These are phyloP conservation scores for Oligia strigilis DNA, from an alignment of 2,888 invertebrate species.

Conservation along the genomic window DNA sequence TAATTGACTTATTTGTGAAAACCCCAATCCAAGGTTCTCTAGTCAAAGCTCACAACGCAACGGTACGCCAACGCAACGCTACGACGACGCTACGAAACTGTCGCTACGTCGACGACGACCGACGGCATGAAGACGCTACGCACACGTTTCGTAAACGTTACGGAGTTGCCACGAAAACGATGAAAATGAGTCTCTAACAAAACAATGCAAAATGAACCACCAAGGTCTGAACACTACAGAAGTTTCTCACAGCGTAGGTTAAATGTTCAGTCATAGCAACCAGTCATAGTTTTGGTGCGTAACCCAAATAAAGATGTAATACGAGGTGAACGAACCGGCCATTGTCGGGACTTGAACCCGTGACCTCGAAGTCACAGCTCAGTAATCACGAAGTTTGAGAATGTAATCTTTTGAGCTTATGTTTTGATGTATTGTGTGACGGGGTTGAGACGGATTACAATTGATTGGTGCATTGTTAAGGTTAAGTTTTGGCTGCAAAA, in stretches of 20 bases:
- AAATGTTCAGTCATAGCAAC: slow-evolving; percentile 53
- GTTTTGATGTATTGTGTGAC: slow-evolving; percentile 47
- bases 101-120: background rate
- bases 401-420: slow-evolving; percentile 48
- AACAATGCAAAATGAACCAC: slow-evolving; percentile 10
- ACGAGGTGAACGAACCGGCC: slow-evolving; percentile 72
- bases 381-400: slow-evolving; percentile 66
- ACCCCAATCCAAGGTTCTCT: background rate
- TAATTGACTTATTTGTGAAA: background rate
- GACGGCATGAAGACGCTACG: background rate
- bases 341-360: slow-evolving; percentile 75
- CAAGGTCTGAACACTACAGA: slow-evolving; percentile 10
- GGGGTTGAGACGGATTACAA: slow-evolving; percentile 37
- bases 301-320: slow-evolving; percentile 77
- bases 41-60: background rate
- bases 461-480: slow-evolving; percentile 53
- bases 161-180: background rate
- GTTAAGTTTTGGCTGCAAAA: slow-evolving; percentile 19
- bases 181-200: background rate
- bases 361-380: slow-evolving; percentile 78
- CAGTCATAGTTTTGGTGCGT: slow-evolving; percentile 68
- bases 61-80: background rate
- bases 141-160: background rate
- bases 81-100: background rate
- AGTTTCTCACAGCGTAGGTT: slow-evolving; percentile 33